phyloP scores from a whole-genome alignment of 2,888 invertebrate genomes.

The Leucophora obtusa region DNA sequence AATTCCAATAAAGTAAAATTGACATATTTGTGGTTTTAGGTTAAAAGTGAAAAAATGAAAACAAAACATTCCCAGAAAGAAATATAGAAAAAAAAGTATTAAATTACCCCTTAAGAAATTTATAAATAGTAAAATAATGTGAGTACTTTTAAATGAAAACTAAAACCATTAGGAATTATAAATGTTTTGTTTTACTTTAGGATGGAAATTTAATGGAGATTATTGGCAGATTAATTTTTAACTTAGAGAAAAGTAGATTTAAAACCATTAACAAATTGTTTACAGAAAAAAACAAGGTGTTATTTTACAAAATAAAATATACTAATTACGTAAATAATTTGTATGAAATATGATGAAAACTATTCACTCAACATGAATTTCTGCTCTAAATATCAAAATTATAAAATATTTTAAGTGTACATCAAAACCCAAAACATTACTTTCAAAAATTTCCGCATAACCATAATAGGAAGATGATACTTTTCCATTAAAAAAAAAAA shows the following conservation, averaged over 20 bases:
- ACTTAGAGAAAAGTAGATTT: not conserved
- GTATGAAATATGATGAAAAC: not conserved
- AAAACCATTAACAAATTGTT: constrained; percentile 1
- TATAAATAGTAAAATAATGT: not conserved
- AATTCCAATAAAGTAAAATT: constrained; percentile 35
- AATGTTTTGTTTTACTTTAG: not conserved
- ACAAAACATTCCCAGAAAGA: not conserved
- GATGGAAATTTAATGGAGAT: not conserved
- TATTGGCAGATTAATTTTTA: not conserved
- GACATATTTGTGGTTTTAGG: constrained; percentile 55
- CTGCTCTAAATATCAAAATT: constrained; percentile 52
- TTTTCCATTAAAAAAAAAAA: constrained; percentile 10
- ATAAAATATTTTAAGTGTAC: not conserved
- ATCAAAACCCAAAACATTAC: not conserved
- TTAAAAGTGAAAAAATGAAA: not conserved
- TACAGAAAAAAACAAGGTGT: not conserved
- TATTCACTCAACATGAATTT: constrained; percentile 30
- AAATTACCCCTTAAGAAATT: constrained; percentile 37
- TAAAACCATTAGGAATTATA: not conserved
- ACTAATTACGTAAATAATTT: not conserved
- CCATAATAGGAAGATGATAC: constrained; percentile 35
- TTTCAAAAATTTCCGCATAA: constrained; percentile 1
- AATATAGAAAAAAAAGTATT: constrained; percentile 25
- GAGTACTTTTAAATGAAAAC: no score
- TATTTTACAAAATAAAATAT: not conserved